phyloP scores from a whole-genome alignment of 2,888 invertebrate species.

The Tuta absoluta region DNA sequence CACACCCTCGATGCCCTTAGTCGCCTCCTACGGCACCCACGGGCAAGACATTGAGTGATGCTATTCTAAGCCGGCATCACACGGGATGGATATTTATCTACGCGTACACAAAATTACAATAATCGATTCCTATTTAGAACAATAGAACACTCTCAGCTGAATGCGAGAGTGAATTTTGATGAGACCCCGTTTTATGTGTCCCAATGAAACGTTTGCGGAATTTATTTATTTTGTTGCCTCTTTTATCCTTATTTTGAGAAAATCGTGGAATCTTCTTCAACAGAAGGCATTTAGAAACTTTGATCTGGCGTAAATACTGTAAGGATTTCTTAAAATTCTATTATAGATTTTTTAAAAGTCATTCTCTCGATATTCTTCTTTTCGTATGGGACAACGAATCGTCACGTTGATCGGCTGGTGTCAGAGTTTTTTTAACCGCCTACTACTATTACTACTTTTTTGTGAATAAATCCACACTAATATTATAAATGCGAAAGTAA shows the following conservation, averaged over 20 bases:
- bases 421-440: too few species aligned
- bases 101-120: not conserved
- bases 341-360: too few species aligned
- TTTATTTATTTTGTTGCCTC: constrained; percentile 3
- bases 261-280: not conserved
- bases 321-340: too few species aligned
- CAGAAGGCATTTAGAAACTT: not conserved
- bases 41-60: too few species aligned
- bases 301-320: not conserved
- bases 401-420: too few species aligned
- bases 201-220: constrained; percentile 30
- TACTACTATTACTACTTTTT: too few species aligned
- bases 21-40: too few species aligned
- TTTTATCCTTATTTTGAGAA: not conserved
- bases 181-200: constrained; percentile 30
- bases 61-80: not conserved
- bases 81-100: not conserved
- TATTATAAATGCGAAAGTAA: too few species aligned
- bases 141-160: not conserved
- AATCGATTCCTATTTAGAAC: not conserved
- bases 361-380: too few species aligned
- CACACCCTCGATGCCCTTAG: not conserved
- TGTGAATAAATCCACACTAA: too few species aligned
- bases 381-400: too few species aligned
- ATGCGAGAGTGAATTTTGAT: constrained; percentile 32